Conservation (phyloP, 2,888 invertebrate species). For the Oxyteleia sp. region DNA sequence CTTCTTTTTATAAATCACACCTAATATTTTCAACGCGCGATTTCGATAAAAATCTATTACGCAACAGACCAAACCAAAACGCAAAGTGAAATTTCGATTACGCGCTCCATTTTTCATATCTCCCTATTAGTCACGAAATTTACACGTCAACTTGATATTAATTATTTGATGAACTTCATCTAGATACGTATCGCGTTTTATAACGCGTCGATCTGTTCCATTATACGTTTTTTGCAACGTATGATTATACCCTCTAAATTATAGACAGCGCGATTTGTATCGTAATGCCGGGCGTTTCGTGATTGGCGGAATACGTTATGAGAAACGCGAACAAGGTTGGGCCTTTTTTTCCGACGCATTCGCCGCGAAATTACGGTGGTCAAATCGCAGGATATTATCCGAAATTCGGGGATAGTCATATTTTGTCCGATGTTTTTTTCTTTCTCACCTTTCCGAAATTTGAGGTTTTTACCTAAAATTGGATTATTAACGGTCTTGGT, state of each 20-base stretch:
- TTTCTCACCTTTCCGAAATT: conserved; percentile 54
- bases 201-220: conserved; percentile 64
- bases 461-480: conserved; percentile 56
- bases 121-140: conserved; percentile 49
- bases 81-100: conserved; percentile 49
- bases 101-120: conserved; percentile 49
- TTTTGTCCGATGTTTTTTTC: conserved; percentile 54
- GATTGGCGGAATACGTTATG: conserved; percentile 67
- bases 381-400: conserved; percentile 64
- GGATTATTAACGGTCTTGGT: conserved; percentile 53
- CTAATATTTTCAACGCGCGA: conserved; percentile 14
- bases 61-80: not conserved
- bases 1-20: conserved; percentile 1
- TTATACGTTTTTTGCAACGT: conserved; percentile 65
- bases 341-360: conserved; percentile 42
- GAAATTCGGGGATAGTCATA: conserved; percentile 55
- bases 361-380: conserved; percentile 57
- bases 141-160: conserved; percentile 55
- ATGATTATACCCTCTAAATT: conserved; percentile 69
- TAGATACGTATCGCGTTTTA: conserved; percentile 66
- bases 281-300: conserved; percentile 61
- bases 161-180: conserved; percentile 58
- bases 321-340: conserved; percentile 63
- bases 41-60: conserved; percentile 33
- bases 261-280: conserved; percentile 67